Evolutionary conservation across 2,888 invertebrate genomes (phyloP).

Genomic region (Cantharis rustica): DNA sequence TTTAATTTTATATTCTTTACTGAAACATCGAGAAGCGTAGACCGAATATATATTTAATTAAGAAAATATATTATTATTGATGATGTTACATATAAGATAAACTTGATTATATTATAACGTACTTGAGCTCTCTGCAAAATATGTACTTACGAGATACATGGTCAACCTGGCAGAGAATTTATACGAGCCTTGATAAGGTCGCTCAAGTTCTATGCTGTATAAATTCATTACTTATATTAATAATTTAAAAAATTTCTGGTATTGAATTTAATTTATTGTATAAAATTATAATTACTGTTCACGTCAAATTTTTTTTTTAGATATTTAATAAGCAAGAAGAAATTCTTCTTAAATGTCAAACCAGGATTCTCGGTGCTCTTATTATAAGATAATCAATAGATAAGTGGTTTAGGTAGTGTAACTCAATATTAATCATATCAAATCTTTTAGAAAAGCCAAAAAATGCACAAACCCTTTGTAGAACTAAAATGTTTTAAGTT

Average conservation of each 20-base stretch:
- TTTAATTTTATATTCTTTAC: too few species aligned
- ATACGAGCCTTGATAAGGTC: neutral
- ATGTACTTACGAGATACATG: neutral
- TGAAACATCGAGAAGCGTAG: too few species aligned
- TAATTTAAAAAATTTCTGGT: neutral
- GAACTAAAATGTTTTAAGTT: too few species aligned
- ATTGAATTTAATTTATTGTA: too few species aligned
- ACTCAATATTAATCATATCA: too few species aligned
- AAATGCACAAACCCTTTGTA: too few species aligned
- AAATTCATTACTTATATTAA: neutral
- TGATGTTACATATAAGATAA: neutral
- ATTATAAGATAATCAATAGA: too few species aligned
- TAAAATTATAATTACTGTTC: neutral
- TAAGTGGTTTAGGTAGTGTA: too few species aligned
- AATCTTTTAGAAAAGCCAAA: too few species aligned
- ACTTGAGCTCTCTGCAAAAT: neutral
- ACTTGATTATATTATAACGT: too few species aligned
- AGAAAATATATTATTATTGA: neutral
- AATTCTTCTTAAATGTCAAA: neutral
- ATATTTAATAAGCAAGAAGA: neutral
- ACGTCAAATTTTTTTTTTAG: neutral
- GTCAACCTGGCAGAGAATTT: neutral
- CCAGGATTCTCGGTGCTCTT: too few species aligned
- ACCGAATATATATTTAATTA: too few species aligned
- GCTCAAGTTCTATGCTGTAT: neutral